phyloP scores from a whole-genome alignment of 1,140 invertebrate species.

The Phenacoccus solenopsis region DNA sequence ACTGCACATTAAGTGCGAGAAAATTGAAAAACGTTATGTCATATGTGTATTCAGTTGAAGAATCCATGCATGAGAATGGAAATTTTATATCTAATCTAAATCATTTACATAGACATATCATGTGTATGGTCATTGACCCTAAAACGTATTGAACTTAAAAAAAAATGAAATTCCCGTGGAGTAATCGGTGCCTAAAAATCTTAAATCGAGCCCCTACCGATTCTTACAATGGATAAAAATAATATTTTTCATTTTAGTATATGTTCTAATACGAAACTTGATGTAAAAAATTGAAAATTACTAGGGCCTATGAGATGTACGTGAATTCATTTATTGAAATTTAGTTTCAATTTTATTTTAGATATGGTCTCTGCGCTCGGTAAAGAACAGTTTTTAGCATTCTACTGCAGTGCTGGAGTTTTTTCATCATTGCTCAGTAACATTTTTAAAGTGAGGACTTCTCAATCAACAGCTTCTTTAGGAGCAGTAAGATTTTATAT shows the following conservation, averaged over 20 bases:
- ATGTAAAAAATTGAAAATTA: not conserved
- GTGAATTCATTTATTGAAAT: too few relatives aligned
- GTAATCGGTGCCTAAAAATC: not conserved
- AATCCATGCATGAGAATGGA: too few relatives aligned
- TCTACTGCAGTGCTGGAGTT: slow-evolving; percentile 80
- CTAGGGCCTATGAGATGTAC: too few relatives aligned
- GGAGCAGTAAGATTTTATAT: slow-evolving; percentile 68
- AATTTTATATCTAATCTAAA: too few relatives aligned
- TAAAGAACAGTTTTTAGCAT: slow-evolving; percentile 80
- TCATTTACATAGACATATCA: too few relatives aligned
- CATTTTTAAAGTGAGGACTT: slow-evolving; percentile 55
- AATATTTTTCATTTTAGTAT: not conserved
- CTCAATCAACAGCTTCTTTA: slow-evolving; percentile 58
- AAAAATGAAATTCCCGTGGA: too few relatives aligned
- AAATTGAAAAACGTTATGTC: too few relatives aligned
- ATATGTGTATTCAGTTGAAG: too few relatives aligned
- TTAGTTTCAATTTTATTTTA: too few relatives aligned
- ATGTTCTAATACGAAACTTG: not conserved
- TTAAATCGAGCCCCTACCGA: not conserved
- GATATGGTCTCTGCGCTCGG: slow-evolving; percentile 56
- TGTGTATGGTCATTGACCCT: too few relatives aligned
- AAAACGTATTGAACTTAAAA: too few relatives aligned
- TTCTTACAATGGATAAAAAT: not conserved
- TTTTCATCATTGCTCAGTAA: slow-evolving; percentile 78
- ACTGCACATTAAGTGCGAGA: too few relatives aligned